Conservation (phyloP, 1,140 invertebrate genomes). For the Cydia pomonella region DNA sequence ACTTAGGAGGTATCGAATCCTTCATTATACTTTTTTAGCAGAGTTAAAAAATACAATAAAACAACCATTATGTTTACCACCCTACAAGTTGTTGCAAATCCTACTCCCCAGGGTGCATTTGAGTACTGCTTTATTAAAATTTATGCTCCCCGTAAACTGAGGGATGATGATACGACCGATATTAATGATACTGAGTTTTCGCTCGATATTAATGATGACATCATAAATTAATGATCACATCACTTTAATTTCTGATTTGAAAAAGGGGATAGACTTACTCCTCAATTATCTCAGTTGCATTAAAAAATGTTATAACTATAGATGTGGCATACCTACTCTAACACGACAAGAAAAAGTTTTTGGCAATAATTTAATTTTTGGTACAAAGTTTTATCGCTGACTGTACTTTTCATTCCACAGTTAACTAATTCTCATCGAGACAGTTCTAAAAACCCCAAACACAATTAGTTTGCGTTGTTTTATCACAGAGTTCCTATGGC, state of each 20-base stretch:
- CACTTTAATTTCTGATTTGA: neutral
- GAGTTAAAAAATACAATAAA: neutral
- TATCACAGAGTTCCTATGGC: too few relatives aligned
- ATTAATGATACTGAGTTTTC: slow-evolving; percentile 19
- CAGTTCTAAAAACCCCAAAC: too few relatives aligned
- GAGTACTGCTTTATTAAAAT: slow-evolving; percentile 26
- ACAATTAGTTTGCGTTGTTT: too few relatives aligned
- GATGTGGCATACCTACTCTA: too few relatives aligned
- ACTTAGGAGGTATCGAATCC: too few relatives aligned
- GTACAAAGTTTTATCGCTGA: too few relatives aligned
- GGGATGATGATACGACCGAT: slow-evolving; percentile 17
- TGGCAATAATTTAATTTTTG: too few relatives aligned
- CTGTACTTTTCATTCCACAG: too few relatives aligned
- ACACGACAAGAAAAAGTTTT: too few relatives aligned
- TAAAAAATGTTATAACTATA: too few relatives aligned
- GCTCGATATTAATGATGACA: neutral
- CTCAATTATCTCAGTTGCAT: neutral
- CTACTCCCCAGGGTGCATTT: slow-evolving; percentile 3
- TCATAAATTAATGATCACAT: neutral
- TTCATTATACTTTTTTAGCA: too few relatives aligned
- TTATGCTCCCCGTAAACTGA: neutral
- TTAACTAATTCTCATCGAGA: too few relatives aligned
- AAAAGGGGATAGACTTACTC: neutral
- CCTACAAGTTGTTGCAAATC: slow-evolving; percentile 21
- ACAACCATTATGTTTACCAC: slow-evolving; percentile 5